These are phyloP conservation scores for Kryptolebias marmoratus DNA, from an alignment of 2,113 vertebrate species.

Conservation along the genomic window DNA sequence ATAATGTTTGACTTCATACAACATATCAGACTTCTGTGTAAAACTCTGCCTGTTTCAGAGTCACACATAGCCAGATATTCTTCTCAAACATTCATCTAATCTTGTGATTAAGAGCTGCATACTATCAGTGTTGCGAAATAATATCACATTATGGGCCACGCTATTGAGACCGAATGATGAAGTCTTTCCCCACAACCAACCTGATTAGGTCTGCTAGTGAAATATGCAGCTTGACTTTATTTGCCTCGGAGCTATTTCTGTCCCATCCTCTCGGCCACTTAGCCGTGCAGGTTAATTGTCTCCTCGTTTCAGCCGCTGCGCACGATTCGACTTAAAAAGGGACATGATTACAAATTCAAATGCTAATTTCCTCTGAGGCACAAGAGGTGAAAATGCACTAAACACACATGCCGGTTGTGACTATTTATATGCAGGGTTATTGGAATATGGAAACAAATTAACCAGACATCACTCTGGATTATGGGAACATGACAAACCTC, in stretches of 20 bases:
- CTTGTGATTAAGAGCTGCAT: constrained; percentile 5
- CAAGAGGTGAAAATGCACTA: constrained; percentile 67
- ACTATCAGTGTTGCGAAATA: constrained; percentile 11
- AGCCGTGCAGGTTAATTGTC: constrained; percentile 77
- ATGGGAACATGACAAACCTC: constrained; percentile 69
- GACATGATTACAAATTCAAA: constrained; percentile 77
- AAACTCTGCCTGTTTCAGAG: too few relatives aligned
- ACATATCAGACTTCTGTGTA: too few relatives aligned
- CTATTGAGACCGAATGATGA: constrained; percentile 20
- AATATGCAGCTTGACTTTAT: constrained; percentile 68
- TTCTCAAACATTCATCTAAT: neutral
- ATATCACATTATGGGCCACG: constrained; percentile 25
- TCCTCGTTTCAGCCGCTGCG: constrained; percentile 62
- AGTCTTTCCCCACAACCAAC: constrained; percentile 32
- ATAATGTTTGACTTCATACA: too few relatives aligned
- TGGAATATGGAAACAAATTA: constrained; percentile 79
- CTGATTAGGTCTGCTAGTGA: constrained; percentile 58
- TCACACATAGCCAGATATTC: neutral
- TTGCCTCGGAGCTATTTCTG: constrained; percentile 71
- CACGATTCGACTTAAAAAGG: constrained; percentile 74
- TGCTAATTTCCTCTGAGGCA: constrained; percentile 76
- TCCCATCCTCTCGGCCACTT: constrained; percentile 69
- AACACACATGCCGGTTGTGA: constrained; percentile 57
- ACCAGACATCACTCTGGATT: constrained; percentile 77
- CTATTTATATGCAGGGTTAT: constrained; percentile 77